Evolutionary conservation across 2,113 vertebrate genomes (phyloP), one percentile per base, ranked within the genome.

Genomic region (Pitta sordida): DNA sequence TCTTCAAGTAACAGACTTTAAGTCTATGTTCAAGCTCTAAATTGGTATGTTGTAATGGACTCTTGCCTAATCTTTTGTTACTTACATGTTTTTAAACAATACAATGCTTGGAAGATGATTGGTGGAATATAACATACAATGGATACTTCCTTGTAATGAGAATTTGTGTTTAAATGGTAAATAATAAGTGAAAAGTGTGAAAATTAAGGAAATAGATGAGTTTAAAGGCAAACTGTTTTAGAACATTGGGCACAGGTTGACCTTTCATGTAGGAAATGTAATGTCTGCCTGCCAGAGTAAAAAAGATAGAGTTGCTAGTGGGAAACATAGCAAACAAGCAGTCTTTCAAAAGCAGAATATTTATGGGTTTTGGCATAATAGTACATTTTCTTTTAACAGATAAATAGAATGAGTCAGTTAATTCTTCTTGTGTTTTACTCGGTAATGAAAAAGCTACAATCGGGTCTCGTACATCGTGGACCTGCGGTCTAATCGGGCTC

Each of bases 361-460:
- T 53, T 68, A 51, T 0, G 0, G 2, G 3, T 26, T 58, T 63
- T 79, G 58, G 15, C 18, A 22, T 62, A 53, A n/a, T 13, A 53
- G 8, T 55, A 6, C 1, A 0, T 70, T 69, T 78, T 62, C 20
- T 68, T 64, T 8, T 10, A 52, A 51, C 32, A 39, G 27, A 43
- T 75, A 60, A 62, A 32, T 3, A 29, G 32, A 85, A 68, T 30
- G 23, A 67, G 39, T 51, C 36, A 71, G 16, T 16, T 34, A 48
- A 34, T 59, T 76, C 20, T 63, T 90, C 13, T 16, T 51, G 14
- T 34, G 32, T 4, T 84, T 78, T 71, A 29, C 8, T 0, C 0
- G 36, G 13, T 18, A 70, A 37, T 63, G 53, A 27, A 43, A 59
- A 63, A 77, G 2, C 15, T 46, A 9, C n/a, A n/a, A n/a, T n/a